Conservation (phyloP, 2,797 vertebrate genomes). For the Ptychadena robeensis region DNA sequence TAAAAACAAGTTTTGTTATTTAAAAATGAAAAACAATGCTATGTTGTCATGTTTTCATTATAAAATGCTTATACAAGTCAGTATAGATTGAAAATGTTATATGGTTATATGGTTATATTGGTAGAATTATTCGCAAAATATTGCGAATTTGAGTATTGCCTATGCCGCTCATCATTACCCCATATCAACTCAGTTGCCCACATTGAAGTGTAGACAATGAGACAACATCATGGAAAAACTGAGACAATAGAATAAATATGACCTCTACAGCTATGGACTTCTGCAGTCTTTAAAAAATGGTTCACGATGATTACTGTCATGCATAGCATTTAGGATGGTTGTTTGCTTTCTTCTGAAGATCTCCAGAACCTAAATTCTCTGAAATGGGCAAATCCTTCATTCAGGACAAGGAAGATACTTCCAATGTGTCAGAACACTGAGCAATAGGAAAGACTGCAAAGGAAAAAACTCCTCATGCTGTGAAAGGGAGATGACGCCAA, state of each 20-base stretch:
- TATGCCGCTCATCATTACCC: not conserved
- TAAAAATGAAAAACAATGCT: too few relatives aligned
- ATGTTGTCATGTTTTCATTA: too few relatives aligned
- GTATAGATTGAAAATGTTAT: too few relatives aligned
- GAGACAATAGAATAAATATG: not conserved
- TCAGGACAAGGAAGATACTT: not conserved
- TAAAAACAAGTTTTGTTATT: too few relatives aligned
- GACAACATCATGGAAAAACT: slow-evolving; percentile 15
- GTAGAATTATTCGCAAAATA: too few relatives aligned
- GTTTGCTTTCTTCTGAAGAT: slow-evolving; percentile 31
- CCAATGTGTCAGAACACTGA: not conserved
- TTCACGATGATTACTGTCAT: not conserved
- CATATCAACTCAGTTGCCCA: too few relatives aligned
- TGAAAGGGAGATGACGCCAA: not conserved
- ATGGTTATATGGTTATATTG: too few relatives aligned
- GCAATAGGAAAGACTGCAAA: not conserved
- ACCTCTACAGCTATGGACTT: not conserved
- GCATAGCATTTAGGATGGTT: not conserved
- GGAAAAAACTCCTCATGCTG: not conserved
- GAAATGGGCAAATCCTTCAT: slow-evolving; percentile 6
- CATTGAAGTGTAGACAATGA: not conserved
- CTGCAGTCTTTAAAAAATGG: not conserved
- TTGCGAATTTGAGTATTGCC: too few relatives aligned
- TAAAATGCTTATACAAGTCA: too few relatives aligned
- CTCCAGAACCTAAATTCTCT: slow-evolving; percentile 29